Percentiles rank a stretch among this genome's conserved stretches.
Evolutionary conservation across 2,797 vertebrate genomes (phyloP).

Genomic region (Tenualosa ilisha): DNA sequence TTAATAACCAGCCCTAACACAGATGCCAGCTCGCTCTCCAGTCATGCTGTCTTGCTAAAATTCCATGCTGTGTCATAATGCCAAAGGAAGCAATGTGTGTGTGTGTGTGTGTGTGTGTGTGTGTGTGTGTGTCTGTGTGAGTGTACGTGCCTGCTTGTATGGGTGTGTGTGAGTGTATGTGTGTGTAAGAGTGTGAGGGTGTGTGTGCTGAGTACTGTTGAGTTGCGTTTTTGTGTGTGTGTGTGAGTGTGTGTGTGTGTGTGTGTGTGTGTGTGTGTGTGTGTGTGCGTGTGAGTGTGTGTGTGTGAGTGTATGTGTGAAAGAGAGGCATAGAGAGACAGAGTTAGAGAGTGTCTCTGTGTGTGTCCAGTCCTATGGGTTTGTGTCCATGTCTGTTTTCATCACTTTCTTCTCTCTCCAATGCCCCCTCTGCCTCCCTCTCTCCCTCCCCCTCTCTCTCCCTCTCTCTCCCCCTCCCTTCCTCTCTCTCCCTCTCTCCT

Average conservation of each 20-base stretch:
- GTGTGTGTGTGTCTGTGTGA: background rate
- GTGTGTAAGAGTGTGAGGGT: background rate
- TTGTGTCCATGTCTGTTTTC: too few species aligned
- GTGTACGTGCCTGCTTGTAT: background rate
- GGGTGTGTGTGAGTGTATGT: background rate
- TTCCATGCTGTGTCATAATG: background rate
- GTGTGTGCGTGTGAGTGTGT: conserved; percentile 55
- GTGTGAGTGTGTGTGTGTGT: background rate
- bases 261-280: conserved; percentile 61
- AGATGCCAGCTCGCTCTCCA: background rate
- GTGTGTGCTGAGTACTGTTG: background rate
- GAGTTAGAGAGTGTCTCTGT: background rate
- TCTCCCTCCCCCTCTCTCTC: too few species aligned
- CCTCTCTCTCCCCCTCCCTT: too few species aligned
- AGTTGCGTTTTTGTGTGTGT: conserved; percentile 78
- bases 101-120: background rate
- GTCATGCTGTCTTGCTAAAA: background rate
- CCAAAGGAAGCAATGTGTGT: background rate
- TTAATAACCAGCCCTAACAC: background rate
- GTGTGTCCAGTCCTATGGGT: background rate
- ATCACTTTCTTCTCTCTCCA: too few species aligned
- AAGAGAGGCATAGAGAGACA: too few species aligned
- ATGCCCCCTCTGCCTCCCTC: too few species aligned
- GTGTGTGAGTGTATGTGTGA: conserved; percentile 41
- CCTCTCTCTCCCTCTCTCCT: too few species aligned